Evolutionary conservation across 2,888 invertebrate species (phyloP).

Genomic region (Prostheceraeus crozeri): DNA sequence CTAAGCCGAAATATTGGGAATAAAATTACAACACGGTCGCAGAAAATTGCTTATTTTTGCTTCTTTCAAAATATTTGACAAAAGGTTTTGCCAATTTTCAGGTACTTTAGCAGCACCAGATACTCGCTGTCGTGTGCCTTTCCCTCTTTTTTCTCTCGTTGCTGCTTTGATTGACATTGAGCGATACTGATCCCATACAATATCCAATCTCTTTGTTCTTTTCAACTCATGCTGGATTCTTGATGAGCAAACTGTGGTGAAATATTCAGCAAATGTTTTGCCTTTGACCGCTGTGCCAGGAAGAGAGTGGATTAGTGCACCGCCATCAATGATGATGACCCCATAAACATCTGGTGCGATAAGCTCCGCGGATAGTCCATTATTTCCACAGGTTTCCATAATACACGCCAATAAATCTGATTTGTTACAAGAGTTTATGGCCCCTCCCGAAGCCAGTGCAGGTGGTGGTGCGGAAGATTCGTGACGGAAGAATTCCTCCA

Average conservation of each 20-base stretch:
- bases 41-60: too few relatives aligned
- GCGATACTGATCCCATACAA: too few relatives aligned
- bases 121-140: slow-evolving; percentile 9
- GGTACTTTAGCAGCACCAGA: too few relatives aligned
- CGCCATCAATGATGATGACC: slow-evolving; percentile 15
- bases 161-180: too few relatives aligned
- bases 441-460: slow-evolving; percentile 31
- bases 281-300: not conserved
- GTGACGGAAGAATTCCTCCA: slow-evolving; percentile 35
- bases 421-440: slow-evolving; percentile 19
- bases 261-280: not conserved
- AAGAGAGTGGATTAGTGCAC: not conserved
- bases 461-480: slow-evolving; percentile 38
- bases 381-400: slow-evolving; percentile 24
- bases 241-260: too few relatives aligned
- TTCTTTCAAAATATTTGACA: too few relatives aligned
- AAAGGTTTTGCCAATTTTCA: too few relatives aligned
- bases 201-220: too few relatives aligned
- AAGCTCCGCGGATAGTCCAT: slow-evolving; percentile 20
- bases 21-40: too few relatives aligned
- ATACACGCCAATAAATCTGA: slow-evolving; percentile 23
- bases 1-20: too few relatives aligned
- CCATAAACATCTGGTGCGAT: slow-evolving; percentile 22
- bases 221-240: too few relatives aligned
- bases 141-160: slow-evolving; percentile 14